phyloP scores from a whole-genome alignment of 2,113 vertebrate species.

The Rhipidura dahli region DNA sequence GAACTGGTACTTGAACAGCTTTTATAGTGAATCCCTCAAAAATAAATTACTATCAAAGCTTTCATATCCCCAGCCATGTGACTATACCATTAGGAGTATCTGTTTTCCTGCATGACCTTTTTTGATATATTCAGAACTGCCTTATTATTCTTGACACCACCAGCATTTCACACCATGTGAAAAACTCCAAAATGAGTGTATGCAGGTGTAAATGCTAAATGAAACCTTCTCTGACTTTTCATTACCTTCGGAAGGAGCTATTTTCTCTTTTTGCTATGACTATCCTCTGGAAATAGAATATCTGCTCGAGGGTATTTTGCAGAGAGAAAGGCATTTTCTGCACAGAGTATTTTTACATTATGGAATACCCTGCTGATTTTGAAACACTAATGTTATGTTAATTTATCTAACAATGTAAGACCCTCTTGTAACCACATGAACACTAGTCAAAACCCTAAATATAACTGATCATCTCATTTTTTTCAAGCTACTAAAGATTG shows the following conservation, averaged over 20 bases:
- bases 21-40: neutral
- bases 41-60: neutral
- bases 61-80: neutral
- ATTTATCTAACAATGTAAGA: neutral
- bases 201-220: neutral
- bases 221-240: slow-evolving; percentile 3
- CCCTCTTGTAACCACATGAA: neutral
- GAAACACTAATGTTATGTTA: neutral
- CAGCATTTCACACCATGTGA: neutral
- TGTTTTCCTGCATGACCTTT: neutral
- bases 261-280: neutral
- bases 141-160: neutral
- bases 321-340: neutral
- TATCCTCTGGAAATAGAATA: neutral
- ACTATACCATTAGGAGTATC: neutral
- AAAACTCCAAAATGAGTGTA: neutral
- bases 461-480: neutral
- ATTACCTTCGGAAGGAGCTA: neutral
- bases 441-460: neutral
- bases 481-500: neutral
- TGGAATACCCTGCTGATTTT: neutral
- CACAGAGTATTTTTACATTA: neutral
- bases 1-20: neutral
- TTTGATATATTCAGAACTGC: neutral
- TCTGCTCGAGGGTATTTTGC: neutral